Base-by-base conservation (phyloP, 2,797 vertebrate species). In the Protonibea diacanthus region DNA sequence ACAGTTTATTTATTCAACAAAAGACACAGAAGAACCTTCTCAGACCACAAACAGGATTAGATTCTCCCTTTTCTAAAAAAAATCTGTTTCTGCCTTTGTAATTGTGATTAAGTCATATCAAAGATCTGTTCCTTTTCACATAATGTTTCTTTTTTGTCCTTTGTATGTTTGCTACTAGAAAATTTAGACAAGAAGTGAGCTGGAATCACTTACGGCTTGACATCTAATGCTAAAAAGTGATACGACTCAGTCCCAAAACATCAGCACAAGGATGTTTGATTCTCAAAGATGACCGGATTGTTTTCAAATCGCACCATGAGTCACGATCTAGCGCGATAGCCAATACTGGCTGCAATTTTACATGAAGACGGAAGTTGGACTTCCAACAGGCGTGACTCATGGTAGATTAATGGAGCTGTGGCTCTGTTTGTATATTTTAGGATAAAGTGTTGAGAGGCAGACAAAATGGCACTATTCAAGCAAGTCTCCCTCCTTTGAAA, bases 341-440 rank as follows among this genome's bases (percentile, higher is more conserved):
- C 78, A 76, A 42, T 42, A 18, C 53, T 78, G 76, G 25, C 78
- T 77, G 42, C 45, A 52, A 53, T 78, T 62, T 74, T 18, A 68
- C 70, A 80, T n/a, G 67, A 40, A 72, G 23, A 66, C 61, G 62
- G 14, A 72, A 73, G 70, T 73, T 20, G 33, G 63, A 76, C 72
- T 76, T 82, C 52, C 64, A 69, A 61, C 59, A 68, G 25, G 4
- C 58, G 21, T 82, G 81, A 81, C 44, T 88, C 81, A 89, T 66
- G 15, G 10, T 4, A 40, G 65, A 87, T 79, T 72, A 76, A 80
- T 53, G 68, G n/a, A 13, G 18, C 55, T 6, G 57, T 33, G 44
- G 56, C 52, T 74, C 27, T 67, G 64, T 75, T 80, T 70, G 75
- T 88, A 76, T 82, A 81, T 85, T 88, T 83, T 12, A 23, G 47